Evolutionary conservation across 2,888 invertebrate species (phyloP).

Genomic region (Ametastegia equiseti): DNA sequence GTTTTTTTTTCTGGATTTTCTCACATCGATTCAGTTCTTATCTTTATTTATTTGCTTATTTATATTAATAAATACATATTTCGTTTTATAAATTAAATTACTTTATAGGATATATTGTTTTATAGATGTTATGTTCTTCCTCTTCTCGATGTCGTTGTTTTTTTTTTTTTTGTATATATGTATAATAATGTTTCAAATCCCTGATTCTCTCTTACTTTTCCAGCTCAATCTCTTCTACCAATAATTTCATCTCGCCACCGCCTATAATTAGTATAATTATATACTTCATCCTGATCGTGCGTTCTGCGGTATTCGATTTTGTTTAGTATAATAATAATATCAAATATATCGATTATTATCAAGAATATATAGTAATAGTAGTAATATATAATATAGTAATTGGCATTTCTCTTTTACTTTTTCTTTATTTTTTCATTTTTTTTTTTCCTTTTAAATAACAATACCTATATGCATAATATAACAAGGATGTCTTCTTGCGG

Average conservation of each 20-base stretch:
- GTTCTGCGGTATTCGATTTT: too few species aligned
- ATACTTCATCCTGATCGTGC: too few species aligned
- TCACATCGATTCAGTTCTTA: constrained; percentile 47
- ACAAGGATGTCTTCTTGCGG: too few species aligned
- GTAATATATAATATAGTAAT: background rate
- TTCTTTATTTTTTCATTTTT: background rate
- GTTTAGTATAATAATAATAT: too few species aligned
- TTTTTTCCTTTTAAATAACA: too few species aligned
- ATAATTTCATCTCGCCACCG: too few species aligned
- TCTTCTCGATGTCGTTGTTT: background rate
- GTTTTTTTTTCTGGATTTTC: background rate
- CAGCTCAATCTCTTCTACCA: too few species aligned
- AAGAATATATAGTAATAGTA: too few species aligned
- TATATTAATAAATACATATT: constrained; percentile 76
- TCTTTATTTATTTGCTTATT: constrained; percentile 71
- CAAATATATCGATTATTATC: too few species aligned
- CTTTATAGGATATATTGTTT: constrained; percentile 70
- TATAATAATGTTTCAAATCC: constrained; percentile 11
- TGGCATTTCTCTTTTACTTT: background rate
- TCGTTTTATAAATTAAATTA: constrained; percentile 76
- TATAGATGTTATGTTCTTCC: background rate
- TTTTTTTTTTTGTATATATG: constrained; percentile 63
- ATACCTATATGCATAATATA: too few species aligned
- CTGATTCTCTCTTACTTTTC: too few species aligned
- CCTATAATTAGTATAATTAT: too few species aligned